Percentiles rank a stretch among this genome's conserved stretches.
Evolutionary conservation across 30 jellyfish, hydroid and myxozoan species (phyloP).

Genomic region (Sanderia malayensis): DNA sequence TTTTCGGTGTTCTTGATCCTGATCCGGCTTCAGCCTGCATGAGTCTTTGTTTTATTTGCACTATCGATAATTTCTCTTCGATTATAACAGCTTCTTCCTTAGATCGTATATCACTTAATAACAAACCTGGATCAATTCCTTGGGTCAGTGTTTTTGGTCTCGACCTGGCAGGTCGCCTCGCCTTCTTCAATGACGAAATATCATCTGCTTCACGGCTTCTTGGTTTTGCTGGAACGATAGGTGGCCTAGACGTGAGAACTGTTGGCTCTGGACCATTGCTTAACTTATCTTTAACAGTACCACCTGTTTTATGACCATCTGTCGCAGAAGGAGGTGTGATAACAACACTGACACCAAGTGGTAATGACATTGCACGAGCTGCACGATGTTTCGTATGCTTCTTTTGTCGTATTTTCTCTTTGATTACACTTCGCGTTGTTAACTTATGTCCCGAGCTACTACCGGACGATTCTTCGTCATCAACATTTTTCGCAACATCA

Average conservation of each 20-base stretch:
- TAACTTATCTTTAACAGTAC: constrained; percentile 7
- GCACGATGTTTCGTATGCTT: constrained; percentile 32
- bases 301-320: neutral
- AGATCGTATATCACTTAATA: constrained; percentile 40
- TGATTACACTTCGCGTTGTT: constrained; percentile 56
- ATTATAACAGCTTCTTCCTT: constrained; percentile 76
- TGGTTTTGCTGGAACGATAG: constrained; percentile 22
- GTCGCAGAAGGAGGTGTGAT: constrained; percentile 28
- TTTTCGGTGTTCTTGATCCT: constrained; percentile 54
- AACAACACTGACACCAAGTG: constrained; percentile 52
- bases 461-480: constrained; percentile 37
- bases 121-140: constrained; percentile 77
- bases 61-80: constrained; percentile 63
- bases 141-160: constrained; percentile 86
- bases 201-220: constrained; percentile 67
- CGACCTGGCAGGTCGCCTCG: constrained; percentile 40
- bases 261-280: constrained; percentile 51
- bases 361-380: constrained; percentile 60
- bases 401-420: constrained; percentile 57
- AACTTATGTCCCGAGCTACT: constrained; percentile 46
- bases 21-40: constrained; percentile 60
- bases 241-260: constrained; percentile 32
- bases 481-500: constrained; percentile 51
- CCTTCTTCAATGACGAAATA: constrained; percentile 8
- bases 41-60: constrained; percentile 61